Evolutionary conservation across 2,888 invertebrate genomes (phyloP), one percentile per base, ranked within the genome.

Genomic region (Mesochorus sp.): DNA sequence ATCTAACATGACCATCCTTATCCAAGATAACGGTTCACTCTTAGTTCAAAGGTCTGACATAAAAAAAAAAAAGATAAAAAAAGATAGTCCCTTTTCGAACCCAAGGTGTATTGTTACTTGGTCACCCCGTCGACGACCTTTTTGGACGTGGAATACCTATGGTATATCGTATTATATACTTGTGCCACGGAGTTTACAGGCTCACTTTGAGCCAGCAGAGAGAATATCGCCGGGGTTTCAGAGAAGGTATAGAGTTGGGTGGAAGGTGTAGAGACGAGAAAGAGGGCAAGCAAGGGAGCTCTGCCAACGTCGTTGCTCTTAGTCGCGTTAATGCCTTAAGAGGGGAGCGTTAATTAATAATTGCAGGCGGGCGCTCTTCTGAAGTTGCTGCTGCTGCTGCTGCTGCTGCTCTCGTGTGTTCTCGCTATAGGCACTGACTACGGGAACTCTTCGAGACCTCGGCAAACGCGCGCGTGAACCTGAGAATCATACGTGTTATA

Each of bases 331-430:
- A 90, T 90, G 88, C 89, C 87, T 88, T 87, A 86, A 87, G 87
- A 88, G 89, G 88, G 88, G 87, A 88, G 89, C 88, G 90, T 90
- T 91, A 90, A 91, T 91, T 91, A 90, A 90, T 91, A 90, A 91
- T 90, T 89, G 90, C 89, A 87, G 82, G 85, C 86, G 88, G 87
- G 89, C 86, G 85, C 84, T 76, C 83, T 84, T 74, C 81, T 62
- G 53, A 71, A 51, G 71, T 61, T 71, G 61, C 42, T 53, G 39
- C 59, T 51, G 8, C 39, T 42, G 66, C 79, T 75, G 66, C n/a
- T 71, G 37, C 66, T 66, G n/a, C n/a, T n/a, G n/a, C 76, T 57
- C 81, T 34, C 64, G 51, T 55, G 71, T 19, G 24, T 49, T 44
- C 21, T 8, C 26, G 67, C 37, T 66, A 67, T 57, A 47, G 44